These are phyloP conservation scores for Hoplostethus mediterraneus DNA, from an alignment of 2,797 vertebrate genomes.

Conservation along the genomic window DNA sequence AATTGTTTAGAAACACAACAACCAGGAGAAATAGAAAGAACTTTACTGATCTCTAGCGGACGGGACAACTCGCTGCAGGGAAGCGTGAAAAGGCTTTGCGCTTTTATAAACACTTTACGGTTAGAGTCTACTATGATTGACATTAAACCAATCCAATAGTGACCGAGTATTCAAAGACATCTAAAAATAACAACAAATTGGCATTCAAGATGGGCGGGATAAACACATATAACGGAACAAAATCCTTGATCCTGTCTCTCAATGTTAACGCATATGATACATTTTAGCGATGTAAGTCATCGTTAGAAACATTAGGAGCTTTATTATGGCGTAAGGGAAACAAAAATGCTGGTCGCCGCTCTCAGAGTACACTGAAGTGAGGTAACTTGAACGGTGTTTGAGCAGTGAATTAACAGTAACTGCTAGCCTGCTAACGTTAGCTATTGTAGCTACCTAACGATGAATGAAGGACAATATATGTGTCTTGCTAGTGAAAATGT, in stretches of 20 bases:
- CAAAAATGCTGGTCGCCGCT: background rate
- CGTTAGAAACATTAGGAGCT: background rate
- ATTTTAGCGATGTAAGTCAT: constrained; percentile 10
- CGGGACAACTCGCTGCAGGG: constrained; percentile 12
- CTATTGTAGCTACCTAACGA: background rate
- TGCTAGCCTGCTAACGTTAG: constrained; percentile 47
- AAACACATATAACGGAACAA: constrained; percentile 62
- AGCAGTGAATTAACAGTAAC: constrained; percentile 28
- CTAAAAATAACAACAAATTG: constrained; percentile 41
- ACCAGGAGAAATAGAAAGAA: fast-evolving
- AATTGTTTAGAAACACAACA: background rate
- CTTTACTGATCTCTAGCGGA: constrained; percentile 63
- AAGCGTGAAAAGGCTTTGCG: background rate
- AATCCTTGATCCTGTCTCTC: background rate
- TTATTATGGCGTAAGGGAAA: background rate
- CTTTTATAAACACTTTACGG: constrained; percentile 39
- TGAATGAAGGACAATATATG: background rate
- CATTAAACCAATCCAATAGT: background rate
- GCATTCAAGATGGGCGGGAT: constrained; percentile 15
- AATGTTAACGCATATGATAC: background rate
- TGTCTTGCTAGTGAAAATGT: background rate
- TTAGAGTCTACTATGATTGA: background rate
- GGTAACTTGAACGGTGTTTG: constrained; percentile 19
- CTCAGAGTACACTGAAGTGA: constrained; percentile 35
- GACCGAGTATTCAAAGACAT: constrained; percentile 11